Conservation (phyloP, 2,797 vertebrate species). For the Girardinus metallicus region DNA sequence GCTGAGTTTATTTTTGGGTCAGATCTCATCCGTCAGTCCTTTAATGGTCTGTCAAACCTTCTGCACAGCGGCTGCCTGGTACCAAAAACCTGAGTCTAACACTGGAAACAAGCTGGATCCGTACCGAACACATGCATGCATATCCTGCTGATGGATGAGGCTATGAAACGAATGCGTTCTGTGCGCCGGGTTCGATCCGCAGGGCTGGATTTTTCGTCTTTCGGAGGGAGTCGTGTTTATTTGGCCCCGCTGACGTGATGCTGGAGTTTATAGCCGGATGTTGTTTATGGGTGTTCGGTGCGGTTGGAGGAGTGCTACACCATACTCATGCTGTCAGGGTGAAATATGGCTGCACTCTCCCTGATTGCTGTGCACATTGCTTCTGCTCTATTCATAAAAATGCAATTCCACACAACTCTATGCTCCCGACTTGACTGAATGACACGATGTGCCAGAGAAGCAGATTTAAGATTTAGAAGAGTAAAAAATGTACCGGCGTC, state of each 20-base stretch:
- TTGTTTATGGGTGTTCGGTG: slow-evolving; percentile 63
- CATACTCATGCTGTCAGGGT: slow-evolving; percentile 70
- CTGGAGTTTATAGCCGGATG: slow-evolving; percentile 59
- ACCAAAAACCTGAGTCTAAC: slow-evolving; percentile 5
- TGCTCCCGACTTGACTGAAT: slow-evolving; percentile 52
- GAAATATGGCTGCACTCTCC: slow-evolving; percentile 79
- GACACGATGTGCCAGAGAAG: slow-evolving; percentile 42
- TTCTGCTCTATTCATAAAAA: slow-evolving; percentile 79
- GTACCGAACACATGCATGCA: background rate
- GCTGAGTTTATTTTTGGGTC: slow-evolving; percentile 48
- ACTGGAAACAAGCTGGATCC: slow-evolving; percentile 13
- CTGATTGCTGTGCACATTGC: slow-evolving; percentile 74
- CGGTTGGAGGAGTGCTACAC: slow-evolving; percentile 43
- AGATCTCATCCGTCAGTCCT: slow-evolving; percentile 45
- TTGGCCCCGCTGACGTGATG: slow-evolving; percentile 52
- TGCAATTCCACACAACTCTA: slow-evolving; percentile 70
- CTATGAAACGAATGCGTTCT: slow-evolving; percentile 50
- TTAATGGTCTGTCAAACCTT: slow-evolving; percentile 38
- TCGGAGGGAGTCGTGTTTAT: slow-evolving; percentile 62
- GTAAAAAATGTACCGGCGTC: slow-evolving; percentile 5
- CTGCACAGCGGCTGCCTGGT: slow-evolving; percentile 7
- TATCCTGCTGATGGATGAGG: slow-evolving; percentile 45
- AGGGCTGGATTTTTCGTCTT: slow-evolving; percentile 42
- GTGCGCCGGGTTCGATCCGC: slow-evolving; percentile 54
- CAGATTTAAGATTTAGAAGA: slow-evolving; percentile 52